phyloP scores from a whole-genome alignment of 2,797 vertebrate species.

The Molossus molossus region DNA sequence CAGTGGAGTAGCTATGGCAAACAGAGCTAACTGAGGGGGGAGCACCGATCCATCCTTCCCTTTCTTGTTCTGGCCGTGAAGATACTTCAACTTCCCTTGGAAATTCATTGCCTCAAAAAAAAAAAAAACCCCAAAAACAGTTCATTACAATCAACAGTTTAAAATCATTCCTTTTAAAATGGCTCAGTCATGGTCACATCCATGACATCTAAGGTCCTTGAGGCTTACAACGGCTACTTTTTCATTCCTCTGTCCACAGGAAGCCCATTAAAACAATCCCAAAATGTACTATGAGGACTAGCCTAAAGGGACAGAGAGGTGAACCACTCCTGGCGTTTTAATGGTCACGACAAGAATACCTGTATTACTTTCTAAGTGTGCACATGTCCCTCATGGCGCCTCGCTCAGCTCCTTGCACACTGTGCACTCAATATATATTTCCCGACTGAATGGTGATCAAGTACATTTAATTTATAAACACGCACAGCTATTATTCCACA shows the following conservation, averaged over 20 bases:
- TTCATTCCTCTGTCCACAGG: background rate
- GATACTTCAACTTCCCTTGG: conserved; percentile 93
- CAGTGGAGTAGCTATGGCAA: conserved; percentile 92
- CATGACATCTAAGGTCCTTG: background rate
- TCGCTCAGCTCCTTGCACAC: background rate
- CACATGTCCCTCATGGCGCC: background rate
- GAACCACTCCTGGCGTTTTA: background rate
- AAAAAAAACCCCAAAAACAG: background rate
- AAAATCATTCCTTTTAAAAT: background rate
- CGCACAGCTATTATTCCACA: background rate
- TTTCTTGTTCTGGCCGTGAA: conserved; percentile 94
- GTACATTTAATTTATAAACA: conserved; percentile 42
- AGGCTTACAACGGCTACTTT: background rate
- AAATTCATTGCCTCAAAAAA: conserved; percentile 93
- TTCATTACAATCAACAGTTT: background rate
- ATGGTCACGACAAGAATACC: background rate
- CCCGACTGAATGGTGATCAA: background rate
- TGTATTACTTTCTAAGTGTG: background rate
- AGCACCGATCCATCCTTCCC: conserved; percentile 90
- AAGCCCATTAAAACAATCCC: background rate
- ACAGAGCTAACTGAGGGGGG: conserved; percentile 92
- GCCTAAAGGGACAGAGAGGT: background rate
- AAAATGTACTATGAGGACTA: background rate
- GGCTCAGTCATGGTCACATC: background rate
- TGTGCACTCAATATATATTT: background rate